A percentile compares a stretch with the other conserved stretches of the same genome.
Evolutionary conservation across 2,113 vertebrate species (phyloP).

Genomic region (Amblyopsis rosae): DNA sequence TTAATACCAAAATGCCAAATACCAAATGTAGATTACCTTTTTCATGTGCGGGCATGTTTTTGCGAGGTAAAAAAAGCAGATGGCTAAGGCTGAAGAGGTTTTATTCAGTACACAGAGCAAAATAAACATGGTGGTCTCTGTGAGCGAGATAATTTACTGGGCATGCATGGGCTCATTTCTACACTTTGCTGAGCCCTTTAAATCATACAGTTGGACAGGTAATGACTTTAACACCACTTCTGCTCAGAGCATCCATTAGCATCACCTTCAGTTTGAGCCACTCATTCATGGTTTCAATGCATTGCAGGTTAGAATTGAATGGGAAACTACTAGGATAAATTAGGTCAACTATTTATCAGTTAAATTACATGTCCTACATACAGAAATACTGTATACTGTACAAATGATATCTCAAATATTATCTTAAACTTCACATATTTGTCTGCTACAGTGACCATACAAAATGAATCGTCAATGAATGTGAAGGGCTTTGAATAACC

Average conservation of each 20-base stretch:
- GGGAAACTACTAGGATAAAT: background rate
- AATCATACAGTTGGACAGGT: constrained; percentile 56
- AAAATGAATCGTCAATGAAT: constrained; percentile 30
- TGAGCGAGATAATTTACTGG: constrained; percentile 65
- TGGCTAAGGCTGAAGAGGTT: background rate
- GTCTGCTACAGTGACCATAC: constrained; percentile 12
- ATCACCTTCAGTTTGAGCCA: background rate
- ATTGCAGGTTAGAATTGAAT: constrained; percentile 38
- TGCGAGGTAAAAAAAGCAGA: no score
- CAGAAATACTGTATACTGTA: background rate
- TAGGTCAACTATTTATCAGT: no score
- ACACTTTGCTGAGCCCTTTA: constrained; percentile 55
- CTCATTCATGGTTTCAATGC: constrained; percentile 11
- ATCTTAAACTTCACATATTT: no score
- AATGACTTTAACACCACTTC: constrained; percentile 65
- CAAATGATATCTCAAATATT: no score
- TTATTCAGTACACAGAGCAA: constrained; percentile 50
- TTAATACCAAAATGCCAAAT: no score
- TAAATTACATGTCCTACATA: background rate
- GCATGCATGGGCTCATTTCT: constrained; percentile 66
- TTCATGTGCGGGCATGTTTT: no score
- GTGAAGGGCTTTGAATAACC: constrained; percentile 27
- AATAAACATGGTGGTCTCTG: constrained; percentile 47
- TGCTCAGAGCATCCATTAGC: background rate
- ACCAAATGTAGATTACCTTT: no score